Evolutionary conservation across 2,888 invertebrate species (phyloP), one percentile per base, ranked within the genome.

Genomic region (Nomada fabriciana): DNA sequence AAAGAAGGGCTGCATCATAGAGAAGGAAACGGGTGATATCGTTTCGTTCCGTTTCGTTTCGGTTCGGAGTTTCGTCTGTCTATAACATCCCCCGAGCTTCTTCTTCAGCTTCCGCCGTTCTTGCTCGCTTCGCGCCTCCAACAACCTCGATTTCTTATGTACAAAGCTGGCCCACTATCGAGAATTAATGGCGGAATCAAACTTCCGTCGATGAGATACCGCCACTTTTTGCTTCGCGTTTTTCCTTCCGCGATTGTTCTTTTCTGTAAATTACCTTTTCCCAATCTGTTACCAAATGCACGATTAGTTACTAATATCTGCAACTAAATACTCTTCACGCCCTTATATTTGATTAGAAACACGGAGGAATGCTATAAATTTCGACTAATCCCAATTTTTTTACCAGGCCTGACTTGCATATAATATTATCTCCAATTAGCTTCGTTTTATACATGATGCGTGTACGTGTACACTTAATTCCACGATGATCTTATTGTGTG

Each of bases 71-170:
- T 83, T 78, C 61, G 86, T 80, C 72, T 72, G 73, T 71, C 84
- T 89, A 87, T 89, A 88, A 88, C 87, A 83, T 85, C 79, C 75
- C 76, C 47, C 68, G 60, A 70, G 76, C 57, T 68, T 73, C 61
- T 70, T 53, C 68, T 36, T 36, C 7, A 60, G 60, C 20, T 75
- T 64, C 67, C 76, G 47, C 29, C 61, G 64, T 82, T 75, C 78
- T 81, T 86, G 61, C 76, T 67, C 74, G 65, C 75, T 76, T 83
- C 69, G 59, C 64, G 73, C 69, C 65, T 60, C 60, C 50, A 67
- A 53, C 68, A 64, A 75, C 79, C 80, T 79, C 82, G 68, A 74
- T 80, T 88, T 80, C 71, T 79, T 78, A 25, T 25, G 57, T 20
- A 53, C 57, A 13, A 57, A 63, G 52, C 9, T 15, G 63, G 23